A percentile compares a stretch with the other conserved stretches of the same genome.
phyloP scores from a whole-genome alignment of 2,113 vertebrate species.

The Spea multiplicata region DNA sequence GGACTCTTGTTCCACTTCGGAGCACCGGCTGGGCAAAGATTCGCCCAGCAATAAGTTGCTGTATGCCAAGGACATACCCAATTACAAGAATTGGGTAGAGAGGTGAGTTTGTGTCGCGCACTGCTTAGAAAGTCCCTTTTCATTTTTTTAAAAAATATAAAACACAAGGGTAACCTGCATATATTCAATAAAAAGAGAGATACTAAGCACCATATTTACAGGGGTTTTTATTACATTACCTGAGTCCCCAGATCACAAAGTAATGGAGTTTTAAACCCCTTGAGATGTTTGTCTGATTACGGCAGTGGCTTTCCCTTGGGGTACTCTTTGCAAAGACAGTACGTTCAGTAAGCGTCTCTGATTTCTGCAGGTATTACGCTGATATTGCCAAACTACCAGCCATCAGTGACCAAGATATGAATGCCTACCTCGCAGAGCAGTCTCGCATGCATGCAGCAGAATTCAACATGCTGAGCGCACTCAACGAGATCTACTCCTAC shows the following conservation, averaged over 20 bases:
- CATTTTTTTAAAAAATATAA: too few relatives aligned
- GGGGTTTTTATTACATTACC: too few relatives aligned
- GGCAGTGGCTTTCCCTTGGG: too few relatives aligned
- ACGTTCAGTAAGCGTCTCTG: too few relatives aligned
- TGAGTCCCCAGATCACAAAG: too few relatives aligned
- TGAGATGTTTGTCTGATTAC: too few relatives aligned
- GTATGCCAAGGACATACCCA: constrained; percentile 98
- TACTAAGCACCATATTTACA: too few relatives aligned
- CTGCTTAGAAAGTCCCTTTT: too few relatives aligned
- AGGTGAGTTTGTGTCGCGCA: constrained; percentile 69
- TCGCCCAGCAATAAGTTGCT: constrained; percentile 97
- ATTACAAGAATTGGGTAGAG: constrained; percentile 99
- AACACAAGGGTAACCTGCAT: too few relatives aligned
- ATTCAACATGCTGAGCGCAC: constrained; percentile 95
- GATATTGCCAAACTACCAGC: constrained; percentile 93
- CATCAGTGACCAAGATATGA: constrained; percentile 99
- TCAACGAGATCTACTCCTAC: constrained; percentile 98
- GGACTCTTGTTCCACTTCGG: constrained; percentile 97
- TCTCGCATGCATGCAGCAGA: constrained; percentile 88
- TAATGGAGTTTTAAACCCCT: too few relatives aligned
- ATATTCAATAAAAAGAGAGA: too few relatives aligned
- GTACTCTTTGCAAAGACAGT: too few relatives aligned
- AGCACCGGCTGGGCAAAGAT: constrained; percentile 96
- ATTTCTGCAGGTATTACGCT: constrained; percentile 85
- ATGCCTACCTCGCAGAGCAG: constrained; percentile 96